Evolutionary conservation across 2,113 vertebrate genomes (phyloP).

Genomic region (Brachyistius frenatus): DNA sequence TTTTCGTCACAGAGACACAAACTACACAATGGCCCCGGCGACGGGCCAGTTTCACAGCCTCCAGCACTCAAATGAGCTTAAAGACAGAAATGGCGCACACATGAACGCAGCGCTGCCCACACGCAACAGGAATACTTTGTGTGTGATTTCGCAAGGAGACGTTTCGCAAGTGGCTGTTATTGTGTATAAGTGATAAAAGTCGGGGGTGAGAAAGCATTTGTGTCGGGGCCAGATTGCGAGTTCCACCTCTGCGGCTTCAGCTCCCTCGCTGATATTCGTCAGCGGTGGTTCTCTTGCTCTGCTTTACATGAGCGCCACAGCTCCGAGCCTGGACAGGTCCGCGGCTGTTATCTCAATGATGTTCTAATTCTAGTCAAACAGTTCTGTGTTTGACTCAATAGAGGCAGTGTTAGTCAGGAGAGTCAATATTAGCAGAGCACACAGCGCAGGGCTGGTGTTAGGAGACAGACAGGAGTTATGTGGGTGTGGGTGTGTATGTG

Average conservation of each 20-base stretch:
- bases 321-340: conserved; percentile 79
- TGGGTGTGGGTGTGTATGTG: conserved; percentile 66
- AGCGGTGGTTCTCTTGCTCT: conserved; percentile 45
- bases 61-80: conserved; percentile 45
- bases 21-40: conserved; percentile 54
- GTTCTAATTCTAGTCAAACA: conserved; percentile 91
- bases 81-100: conserved; percentile 51
- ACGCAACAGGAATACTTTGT: conserved; percentile 9
- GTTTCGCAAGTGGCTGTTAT: conserved; percentile 66
- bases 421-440: conserved; percentile 98
- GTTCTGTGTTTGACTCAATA: conserved; percentile 89
- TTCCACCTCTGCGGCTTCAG: conserved; percentile 53
- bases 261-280: conserved; percentile 26
- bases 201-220: conserved; percentile 65
- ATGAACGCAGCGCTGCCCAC: conserved; percentile 46
- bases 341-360: conserved; percentile 85
- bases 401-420: conserved; percentile 89
- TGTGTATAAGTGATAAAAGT: conserved; percentile 59
- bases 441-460: conserved; percentile 87
- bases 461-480: conserved; percentile 81
- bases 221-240: conserved; percentile 45
- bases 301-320: conserved; percentile 71
- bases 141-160: conserved; percentile 56
- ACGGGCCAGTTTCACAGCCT: conserved; percentile 61
- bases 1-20: conserved; percentile 35